phyloP scores from a whole-genome alignment of 2,113 vertebrate species.

The Oreochromis tanganicae region DNA sequence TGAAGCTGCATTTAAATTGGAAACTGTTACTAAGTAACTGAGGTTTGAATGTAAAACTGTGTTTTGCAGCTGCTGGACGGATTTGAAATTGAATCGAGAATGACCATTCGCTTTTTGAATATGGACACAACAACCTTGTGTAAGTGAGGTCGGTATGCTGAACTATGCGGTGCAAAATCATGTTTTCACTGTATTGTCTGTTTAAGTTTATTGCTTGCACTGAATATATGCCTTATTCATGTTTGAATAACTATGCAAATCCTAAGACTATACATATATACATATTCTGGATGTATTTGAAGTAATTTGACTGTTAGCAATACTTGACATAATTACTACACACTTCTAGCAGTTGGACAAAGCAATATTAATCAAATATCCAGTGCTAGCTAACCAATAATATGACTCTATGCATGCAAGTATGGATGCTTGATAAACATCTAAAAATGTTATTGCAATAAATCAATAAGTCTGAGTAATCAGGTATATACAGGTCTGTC shows the following conservation, averaged over 20 bases:
- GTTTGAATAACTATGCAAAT: constrained; percentile 60
- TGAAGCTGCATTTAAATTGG: not conserved
- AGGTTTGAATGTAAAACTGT: not conserved
- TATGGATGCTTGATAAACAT: not conserved
- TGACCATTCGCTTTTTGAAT: constrained; percentile 89
- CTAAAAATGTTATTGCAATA: not conserved
- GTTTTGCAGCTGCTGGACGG: constrained; percentile 84
- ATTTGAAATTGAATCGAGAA: constrained; percentile 91
- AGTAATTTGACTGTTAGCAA: constrained; percentile 5
- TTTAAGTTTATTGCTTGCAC: not conserved
- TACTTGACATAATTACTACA: not conserved
- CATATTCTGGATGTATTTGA: not conserved
- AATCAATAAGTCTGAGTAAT: not conserved
- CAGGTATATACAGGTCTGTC: constrained; percentile 4
- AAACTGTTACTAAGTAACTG: not conserved
- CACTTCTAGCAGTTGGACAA: not conserved
- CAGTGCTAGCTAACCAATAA: not conserved
- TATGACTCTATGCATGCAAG: constrained; percentile 15
- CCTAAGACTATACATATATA: not conserved
- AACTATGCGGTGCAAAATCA: not conserved
- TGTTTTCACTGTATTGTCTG: not conserved
- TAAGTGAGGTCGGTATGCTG: constrained; percentile 70
- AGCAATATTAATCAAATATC: constrained; percentile 43
- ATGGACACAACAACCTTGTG: constrained; percentile 83
- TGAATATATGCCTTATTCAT: constrained; percentile 25